Evolutionary conservation across 1,140 invertebrate species (phyloP).

Genomic region (Battus philenor): DNA sequence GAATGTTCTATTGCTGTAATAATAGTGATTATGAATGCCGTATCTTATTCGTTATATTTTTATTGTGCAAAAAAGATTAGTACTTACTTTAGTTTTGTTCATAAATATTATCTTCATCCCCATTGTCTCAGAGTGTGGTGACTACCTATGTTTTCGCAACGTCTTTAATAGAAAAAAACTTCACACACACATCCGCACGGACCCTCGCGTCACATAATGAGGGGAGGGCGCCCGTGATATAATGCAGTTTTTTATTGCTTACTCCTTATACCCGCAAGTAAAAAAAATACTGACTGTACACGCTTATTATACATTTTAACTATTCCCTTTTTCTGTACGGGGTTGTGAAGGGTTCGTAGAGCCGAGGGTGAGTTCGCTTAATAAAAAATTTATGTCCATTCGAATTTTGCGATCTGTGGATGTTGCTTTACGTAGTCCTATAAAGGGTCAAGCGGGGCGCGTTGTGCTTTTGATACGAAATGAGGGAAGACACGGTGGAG

Average conservation of each 20-base stretch:
- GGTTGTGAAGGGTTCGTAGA: conserved; percentile 64
- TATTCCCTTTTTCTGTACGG: conserved; percentile 59
- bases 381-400: conserved; percentile 67
- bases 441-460: conserved; percentile 30
- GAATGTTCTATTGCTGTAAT: too few species aligned
- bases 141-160: conserved; percentile 14
- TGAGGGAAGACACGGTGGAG: too few species aligned
- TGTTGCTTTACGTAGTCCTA: conserved; percentile 14
- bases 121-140: conserved; percentile 15
- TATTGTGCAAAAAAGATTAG: too few species aligned
- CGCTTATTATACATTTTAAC: conserved; percentile 68
- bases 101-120: too few species aligned
- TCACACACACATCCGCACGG: conserved; percentile 35
- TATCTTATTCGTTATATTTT: too few species aligned
- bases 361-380: conserved; percentile 52
- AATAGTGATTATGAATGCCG: too few species aligned
- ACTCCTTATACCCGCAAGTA: conserved; percentile 68
- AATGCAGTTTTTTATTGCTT: conserved; percentile 74
- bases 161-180: conserved; percentile 29
- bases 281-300: conserved; percentile 61
- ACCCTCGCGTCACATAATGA: conserved; percentile 62
- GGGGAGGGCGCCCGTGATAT: conserved; percentile 68
- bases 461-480: background rate
- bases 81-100: too few species aligned
- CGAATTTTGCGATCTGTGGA: conserved; percentile 39